These are phyloP conservation scores for Pterophyllum scalare DNA, from an alignment of 2,113 vertebrate species.

Conservation along the genomic window DNA sequence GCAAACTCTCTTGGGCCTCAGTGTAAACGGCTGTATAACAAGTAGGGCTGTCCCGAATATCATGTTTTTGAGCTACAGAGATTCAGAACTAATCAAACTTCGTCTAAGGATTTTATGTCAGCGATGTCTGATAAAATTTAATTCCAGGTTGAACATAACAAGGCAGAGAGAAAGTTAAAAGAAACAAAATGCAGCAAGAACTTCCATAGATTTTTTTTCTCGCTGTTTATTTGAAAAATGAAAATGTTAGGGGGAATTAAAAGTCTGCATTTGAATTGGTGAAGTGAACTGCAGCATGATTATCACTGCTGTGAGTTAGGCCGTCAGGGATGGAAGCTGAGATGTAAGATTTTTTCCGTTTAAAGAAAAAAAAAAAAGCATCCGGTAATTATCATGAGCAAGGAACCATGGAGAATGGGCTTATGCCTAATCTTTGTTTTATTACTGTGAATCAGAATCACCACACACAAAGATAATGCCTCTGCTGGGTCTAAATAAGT, in stretches of 20 bases:
- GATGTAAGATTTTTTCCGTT: background rate
- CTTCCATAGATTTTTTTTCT: background rate
- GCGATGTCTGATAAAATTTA: background rate
- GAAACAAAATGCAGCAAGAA: background rate
- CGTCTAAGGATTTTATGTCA: background rate
- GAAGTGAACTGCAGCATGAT: background rate
- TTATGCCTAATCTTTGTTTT: background rate
- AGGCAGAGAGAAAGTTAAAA: background rate
- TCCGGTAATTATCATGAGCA: background rate
- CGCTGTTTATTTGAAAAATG: too few relatives aligned
- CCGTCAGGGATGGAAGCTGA: background rate
- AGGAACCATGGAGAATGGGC: background rate
- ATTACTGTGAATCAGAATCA: background rate
- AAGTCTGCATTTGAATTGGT: background rate
- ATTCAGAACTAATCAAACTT: background rate
- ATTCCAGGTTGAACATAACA: background rate
- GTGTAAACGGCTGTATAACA: background rate
- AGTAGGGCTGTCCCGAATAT: slow-evolving; percentile 19
- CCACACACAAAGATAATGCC: background rate
- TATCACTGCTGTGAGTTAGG: background rate
- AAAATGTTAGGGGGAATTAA: background rate
- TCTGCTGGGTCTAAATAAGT: background rate
- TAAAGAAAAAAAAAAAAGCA: background rate
- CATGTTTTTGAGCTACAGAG: background rate
- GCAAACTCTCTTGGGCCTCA: background rate